These are phyloP conservation scores for Tiliacea aurago DNA, from an alignment of 2,888 invertebrate genomes.

Conservation along the genomic window DNA sequence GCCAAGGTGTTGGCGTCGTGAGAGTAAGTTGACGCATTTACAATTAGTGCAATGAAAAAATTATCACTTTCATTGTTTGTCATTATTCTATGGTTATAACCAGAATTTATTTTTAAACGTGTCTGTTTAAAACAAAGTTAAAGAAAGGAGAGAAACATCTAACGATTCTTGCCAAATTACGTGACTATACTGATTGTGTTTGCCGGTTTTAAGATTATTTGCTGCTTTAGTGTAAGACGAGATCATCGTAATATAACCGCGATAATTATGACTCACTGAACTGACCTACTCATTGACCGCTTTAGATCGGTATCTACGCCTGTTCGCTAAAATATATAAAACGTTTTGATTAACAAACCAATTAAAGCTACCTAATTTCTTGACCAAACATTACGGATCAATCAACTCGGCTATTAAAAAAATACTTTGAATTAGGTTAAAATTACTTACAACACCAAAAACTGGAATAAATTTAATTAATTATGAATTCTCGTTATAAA, in stretches of 20 bases:
- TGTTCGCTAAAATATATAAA: background rate
- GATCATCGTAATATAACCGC: constrained; percentile 2
- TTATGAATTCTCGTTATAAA: background rate
- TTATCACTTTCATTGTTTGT: no score
- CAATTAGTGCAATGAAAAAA: no score
- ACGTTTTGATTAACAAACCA: constrained; percentile 16
- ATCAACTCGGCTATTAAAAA: background rate
- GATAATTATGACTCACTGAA: background rate
- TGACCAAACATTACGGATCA: background rate
- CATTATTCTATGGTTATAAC: no score
- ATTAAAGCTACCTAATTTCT: constrained; percentile 6
- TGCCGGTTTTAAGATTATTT: background rate
- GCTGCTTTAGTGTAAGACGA: constrained; percentile 2
- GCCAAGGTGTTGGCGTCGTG: no score
- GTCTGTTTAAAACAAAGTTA: no score
- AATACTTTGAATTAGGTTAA: no score
- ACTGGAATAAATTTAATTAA: background rate
- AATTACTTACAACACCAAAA: background rate
- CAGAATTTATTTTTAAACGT: no score
- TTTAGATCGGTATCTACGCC: constrained; percentile 14
- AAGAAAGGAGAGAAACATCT: no score
- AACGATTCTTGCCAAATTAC: no score
- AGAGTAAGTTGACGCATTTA: no score
- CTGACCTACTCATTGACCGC: background rate
- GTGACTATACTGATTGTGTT: no score